Conservation (phyloP, 2,797 vertebrate species). For the Coccyzus lansbergi region DNA sequence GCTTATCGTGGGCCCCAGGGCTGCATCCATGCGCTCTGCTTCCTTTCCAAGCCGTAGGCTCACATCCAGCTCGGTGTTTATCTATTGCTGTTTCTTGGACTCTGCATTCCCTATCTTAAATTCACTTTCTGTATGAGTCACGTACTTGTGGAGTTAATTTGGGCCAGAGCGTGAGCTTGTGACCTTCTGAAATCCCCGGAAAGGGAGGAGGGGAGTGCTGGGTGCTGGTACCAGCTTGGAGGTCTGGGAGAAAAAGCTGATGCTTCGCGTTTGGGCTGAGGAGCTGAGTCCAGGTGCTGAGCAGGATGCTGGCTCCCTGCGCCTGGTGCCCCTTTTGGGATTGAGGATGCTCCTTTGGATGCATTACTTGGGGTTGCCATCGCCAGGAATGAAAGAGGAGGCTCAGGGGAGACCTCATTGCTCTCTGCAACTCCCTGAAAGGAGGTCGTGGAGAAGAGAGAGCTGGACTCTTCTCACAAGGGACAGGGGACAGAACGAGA, state of each 20-base stretch:
- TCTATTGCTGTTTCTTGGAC: not conserved
- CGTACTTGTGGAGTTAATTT: not conserved
- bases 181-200: not conserved
- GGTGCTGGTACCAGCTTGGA: not conserved
- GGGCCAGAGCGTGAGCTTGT: not conserved
- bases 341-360: not conserved
- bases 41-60: not conserved
- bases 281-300: not conserved
- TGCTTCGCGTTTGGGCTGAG: fast-evolving
- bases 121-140: constrained; percentile 25
- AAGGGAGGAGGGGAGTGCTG: not conserved
- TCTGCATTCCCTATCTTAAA: not conserved
- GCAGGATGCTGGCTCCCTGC: not conserved
- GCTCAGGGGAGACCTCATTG: no score
- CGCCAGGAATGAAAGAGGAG: fast-evolving
- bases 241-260: not conserved
- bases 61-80: not conserved
- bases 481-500: no score
- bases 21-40: not conserved
- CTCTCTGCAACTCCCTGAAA: no score
- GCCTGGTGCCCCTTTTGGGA: not conserved
- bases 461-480: no score
- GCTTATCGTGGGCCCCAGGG: not conserved
- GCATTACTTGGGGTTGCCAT: fast-evolving
- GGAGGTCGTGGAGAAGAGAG: no score